Evolutionary conservation across 2,888 invertebrate species (phyloP), one percentile per base, ranked within the genome.

Genomic region (Andrena trimmerana): DNA sequence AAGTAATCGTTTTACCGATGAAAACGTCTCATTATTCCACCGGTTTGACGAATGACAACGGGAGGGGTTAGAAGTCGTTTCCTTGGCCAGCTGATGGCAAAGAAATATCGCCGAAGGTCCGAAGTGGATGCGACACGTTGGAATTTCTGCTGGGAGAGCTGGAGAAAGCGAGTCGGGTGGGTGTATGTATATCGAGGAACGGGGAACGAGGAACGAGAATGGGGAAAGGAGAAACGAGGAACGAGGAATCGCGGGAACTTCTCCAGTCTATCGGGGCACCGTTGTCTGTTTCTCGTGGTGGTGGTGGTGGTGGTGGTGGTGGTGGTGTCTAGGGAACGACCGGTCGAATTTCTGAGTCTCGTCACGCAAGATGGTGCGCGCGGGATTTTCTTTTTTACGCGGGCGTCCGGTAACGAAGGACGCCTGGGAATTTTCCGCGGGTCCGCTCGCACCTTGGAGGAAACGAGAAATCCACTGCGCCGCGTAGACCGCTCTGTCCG

Each of bases 371-470:
- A 86, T 78, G 88, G 87, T 85, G 76, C 79, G 60, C 81, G 62
- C 85, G 69, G 81, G 87, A 87, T 87, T 90, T 85, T 86, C 83
- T 83, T 88, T 88, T 84, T 81, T 81, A 82, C 73, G 80, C 86
- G 78, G 66, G 67, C 66, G 80, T 78, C 71, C 78, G 81, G 78
- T 82, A 88, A 86, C 79, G 87, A 81, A 87, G 82, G 83, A 81
- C 82, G 86, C 83, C 76, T 88, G 86, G 91, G 89, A 91, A 91
- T 90, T 91, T 91, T 92, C 91, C 90, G 86, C 89, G 82, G 75
- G 71, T 78, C 65, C 68, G 86, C 79, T 84, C 69, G 75, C 80
- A 67, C 87, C 85, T 87, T 81, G 82, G 83, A 88, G 84, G 83
- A 88, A 87, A 88, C 88, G 85, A 86, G 88, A 90, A 87, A 86